Evolutionary conservation across 2,113 vertebrate genomes (phyloP).

Genomic region (Siniperca chuatsi): DNA sequence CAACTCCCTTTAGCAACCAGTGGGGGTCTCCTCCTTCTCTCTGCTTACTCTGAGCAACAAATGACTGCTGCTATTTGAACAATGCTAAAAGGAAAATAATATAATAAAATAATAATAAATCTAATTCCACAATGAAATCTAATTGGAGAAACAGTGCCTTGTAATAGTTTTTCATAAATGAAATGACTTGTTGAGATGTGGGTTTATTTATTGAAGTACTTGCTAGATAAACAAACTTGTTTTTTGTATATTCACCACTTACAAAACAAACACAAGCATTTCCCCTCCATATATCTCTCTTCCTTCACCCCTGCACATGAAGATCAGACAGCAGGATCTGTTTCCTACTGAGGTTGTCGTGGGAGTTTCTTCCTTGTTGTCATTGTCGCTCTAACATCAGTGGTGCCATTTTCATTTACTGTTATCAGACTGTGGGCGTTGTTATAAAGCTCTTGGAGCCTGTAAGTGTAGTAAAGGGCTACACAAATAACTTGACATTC

Average conservation of each 20-base stretch:
- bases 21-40: slow-evolving; percentile 20
- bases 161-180: not conserved
- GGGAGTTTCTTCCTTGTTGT: slow-evolving; percentile 28
- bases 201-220: not conserved
- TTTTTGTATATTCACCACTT: not conserved
- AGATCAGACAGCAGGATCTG: slow-evolving; percentile 2
- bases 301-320: not conserved
- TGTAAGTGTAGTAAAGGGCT: slow-evolving; percentile 21
- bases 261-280: not conserved
- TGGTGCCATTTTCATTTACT: slow-evolving; percentile 37
- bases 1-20: slow-evolving; percentile 50
- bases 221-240: not conserved
- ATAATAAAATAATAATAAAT: not conserved
- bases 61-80: slow-evolving; percentile 1
- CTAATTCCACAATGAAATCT: not conserved
- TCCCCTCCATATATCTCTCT: not conserved
- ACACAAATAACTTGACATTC: slow-evolving; percentile 5
- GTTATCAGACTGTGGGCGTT: slow-evolving; percentile 47
- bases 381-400: slow-evolving; percentile 33
- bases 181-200: not conserved
- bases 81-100: not conserved
- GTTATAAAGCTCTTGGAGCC: slow-evolving; percentile 28
- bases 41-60: slow-evolving; percentile 15
- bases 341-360: slow-evolving; percentile 16
- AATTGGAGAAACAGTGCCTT: not conserved